A percentile compares a stretch with the other conserved stretches of the same genome.
Evolutionary conservation across 2,888 invertebrate genomes (phyloP).

Genomic region (Cataglyphis livida): DNA sequence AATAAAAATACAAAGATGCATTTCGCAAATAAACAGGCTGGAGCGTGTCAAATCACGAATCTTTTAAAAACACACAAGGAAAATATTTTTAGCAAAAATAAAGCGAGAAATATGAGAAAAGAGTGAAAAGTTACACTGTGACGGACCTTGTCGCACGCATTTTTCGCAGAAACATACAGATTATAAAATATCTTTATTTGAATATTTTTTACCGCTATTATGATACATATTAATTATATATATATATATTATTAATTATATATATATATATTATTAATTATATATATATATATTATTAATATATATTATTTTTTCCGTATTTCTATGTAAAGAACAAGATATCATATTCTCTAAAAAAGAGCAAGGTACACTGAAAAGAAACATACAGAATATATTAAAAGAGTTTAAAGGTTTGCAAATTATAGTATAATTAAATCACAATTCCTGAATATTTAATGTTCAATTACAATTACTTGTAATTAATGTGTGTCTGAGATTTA

Average conservation of each 20-base stretch:
- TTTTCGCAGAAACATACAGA: neutral
- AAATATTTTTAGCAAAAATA: constrained; percentile 51
- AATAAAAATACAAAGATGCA: constrained; percentile 20
- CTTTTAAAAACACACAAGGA: constrained; percentile 39
- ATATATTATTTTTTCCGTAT: neutral
- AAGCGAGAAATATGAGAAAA: constrained; percentile 3
- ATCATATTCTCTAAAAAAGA: no score
- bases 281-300: no score
- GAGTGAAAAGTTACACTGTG: constrained; percentile 1
- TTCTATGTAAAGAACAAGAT: neutral
- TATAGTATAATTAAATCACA: neutral
- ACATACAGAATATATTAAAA: neutral
- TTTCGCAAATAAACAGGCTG: constrained; percentile 33
- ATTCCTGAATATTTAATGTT: neutral
- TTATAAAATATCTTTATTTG: constrained; percentile 29
- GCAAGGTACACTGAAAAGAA: neutral
- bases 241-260: no score
- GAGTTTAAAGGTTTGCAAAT: neutral
- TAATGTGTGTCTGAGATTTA: neutral
- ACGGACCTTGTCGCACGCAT: neutral
- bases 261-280: no score
- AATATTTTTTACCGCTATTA: constrained; percentile 11
- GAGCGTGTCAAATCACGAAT: constrained; percentile 46
- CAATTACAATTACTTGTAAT: neutral
- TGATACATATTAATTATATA: neutral